Evolutionary conservation across 2,888 invertebrate species (phyloP).

Genomic region (Cordilura impudica): DNA sequence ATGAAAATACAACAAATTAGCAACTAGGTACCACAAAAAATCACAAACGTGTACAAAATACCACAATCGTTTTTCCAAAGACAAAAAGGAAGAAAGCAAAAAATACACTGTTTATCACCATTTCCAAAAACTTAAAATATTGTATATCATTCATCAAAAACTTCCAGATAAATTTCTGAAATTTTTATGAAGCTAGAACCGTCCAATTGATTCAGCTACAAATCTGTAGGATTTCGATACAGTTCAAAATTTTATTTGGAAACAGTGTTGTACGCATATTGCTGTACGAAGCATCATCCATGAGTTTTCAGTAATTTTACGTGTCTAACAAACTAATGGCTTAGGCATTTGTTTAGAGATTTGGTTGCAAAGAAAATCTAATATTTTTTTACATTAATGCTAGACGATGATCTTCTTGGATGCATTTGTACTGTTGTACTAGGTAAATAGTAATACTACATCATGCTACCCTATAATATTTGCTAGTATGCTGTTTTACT

Average conservation of each 20-base stretch:
- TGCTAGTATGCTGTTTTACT: background rate
- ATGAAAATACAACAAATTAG: conserved; percentile 54
- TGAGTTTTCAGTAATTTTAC: background rate
- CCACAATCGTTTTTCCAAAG: conserved; percentile 24
- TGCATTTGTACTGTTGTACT: background rate
- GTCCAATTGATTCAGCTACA: too few species aligned
- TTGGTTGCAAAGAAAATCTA: conserved; percentile 2
- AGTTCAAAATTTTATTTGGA: too few species aligned
- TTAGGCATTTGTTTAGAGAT: conserved; percentile 35
- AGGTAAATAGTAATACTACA: background rate
- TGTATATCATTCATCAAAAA: too few species aligned
- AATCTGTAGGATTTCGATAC: too few species aligned
- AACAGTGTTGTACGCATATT: background rate
- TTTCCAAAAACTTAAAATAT: too few species aligned
- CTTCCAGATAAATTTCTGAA: too few species aligned
- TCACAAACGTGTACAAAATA: conserved; percentile 52
- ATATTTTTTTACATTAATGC: conserved; percentile 29
- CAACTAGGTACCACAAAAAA: conserved; percentile 53
- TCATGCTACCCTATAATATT: background rate
- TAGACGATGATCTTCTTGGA: conserved; percentile 11
- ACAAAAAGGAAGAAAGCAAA: conserved; percentile 25
- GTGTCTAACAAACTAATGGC: conserved; percentile 22
- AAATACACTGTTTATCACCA: background rate
- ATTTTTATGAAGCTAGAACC: too few species aligned
- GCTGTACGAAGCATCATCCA: background rate